Conservation (phyloP, 2,797 vertebrate genomes). For the Serranus cabrilla region DNA sequence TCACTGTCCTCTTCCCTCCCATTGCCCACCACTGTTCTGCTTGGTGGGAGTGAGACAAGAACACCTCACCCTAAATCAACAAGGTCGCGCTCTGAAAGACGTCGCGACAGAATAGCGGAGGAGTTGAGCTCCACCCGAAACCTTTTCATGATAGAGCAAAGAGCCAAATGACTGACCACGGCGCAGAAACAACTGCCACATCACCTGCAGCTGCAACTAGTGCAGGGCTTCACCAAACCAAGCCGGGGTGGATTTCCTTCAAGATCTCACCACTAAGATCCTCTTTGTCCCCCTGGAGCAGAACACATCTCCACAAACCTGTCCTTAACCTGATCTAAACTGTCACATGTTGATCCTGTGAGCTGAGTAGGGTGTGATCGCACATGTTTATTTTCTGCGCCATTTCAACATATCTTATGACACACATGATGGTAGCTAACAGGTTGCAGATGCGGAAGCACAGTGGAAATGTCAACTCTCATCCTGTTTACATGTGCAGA, state of each 20-base stretch:
- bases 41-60: constrained; percentile 10
- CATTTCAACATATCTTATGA: constrained; percentile 12
- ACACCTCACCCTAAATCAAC: constrained; percentile 54
- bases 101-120: constrained; percentile 43
- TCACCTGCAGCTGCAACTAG: constrained; percentile 68
- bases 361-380: constrained; percentile 33
- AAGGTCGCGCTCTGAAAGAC: constrained; percentile 8
- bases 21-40: constrained; percentile 19
- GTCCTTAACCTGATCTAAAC: constrained; percentile 10
- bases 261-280: constrained; percentile 24
- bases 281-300: constrained; percentile 18
- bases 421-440: constrained; percentile 34
- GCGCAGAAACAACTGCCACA: constrained; percentile 65
- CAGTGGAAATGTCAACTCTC: constrained; percentile 27
- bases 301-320: not conserved
- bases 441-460: constrained; percentile 51
- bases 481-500: constrained; percentile 13
- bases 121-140: constrained; percentile 57
- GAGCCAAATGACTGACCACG: constrained; percentile 63
- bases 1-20: constrained; percentile 20
- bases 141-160: constrained; percentile 63
- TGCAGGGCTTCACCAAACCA: constrained; percentile 16
- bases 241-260: constrained; percentile 26
- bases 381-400: constrained; percentile 22
- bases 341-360: constrained; percentile 1